phyloP scores from a whole-genome alignment of 2,113 vertebrate genomes.

The Turnix velox region DNA sequence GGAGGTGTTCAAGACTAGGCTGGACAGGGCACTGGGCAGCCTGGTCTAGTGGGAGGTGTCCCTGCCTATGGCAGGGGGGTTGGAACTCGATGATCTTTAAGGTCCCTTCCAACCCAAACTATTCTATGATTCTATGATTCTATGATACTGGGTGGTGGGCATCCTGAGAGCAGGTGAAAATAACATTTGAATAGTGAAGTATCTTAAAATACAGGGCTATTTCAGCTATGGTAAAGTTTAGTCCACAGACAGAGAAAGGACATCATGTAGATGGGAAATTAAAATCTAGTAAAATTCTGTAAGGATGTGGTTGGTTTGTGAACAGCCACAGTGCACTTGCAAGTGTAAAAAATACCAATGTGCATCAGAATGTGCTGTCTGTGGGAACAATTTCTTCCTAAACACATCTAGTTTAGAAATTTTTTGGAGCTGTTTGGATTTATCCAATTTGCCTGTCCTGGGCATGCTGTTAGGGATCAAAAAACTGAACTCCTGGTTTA shows the following conservation, averaged over 20 bases:
- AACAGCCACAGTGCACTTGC: neutral
- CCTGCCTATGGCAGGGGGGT: no score
- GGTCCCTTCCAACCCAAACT: no score
- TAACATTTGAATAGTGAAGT: neutral
- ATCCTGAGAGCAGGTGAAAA: neutral
- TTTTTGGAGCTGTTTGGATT: neutral
- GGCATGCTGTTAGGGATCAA: neutral
- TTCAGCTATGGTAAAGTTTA: neutral
- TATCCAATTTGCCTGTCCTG: neutral
- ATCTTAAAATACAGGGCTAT: neutral
- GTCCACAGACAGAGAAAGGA: neutral
- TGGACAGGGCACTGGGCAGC: no score
- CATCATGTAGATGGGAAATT: neutral
- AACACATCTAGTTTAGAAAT: neutral
- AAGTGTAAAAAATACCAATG: neutral
- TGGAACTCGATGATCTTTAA: no score
- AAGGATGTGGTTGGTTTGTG: neutral
- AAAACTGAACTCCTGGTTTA: neutral
- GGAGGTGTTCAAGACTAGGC: no score
- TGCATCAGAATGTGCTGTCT: neutral
- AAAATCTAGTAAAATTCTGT: neutral
- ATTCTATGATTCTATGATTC: no score
- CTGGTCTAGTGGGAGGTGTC: no score
- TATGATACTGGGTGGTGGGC: neutral
- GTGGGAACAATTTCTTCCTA: neutral